These are phyloP conservation scores for Empidonax alnorum DNA, from an alignment of 2,113 vertebrate species.

Conservation along the genomic window DNA sequence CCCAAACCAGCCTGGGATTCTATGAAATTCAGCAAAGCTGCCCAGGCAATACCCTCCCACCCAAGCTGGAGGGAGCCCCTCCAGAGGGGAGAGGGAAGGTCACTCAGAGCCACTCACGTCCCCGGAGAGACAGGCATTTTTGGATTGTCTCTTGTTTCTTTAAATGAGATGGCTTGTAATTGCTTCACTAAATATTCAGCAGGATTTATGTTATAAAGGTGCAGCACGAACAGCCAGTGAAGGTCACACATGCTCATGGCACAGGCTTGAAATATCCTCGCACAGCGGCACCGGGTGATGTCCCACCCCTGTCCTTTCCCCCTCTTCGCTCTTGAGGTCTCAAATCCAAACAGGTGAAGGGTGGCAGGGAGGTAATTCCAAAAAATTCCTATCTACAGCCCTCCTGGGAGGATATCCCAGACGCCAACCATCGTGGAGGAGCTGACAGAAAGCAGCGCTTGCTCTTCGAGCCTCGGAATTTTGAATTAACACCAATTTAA, in stretches of 20 bases:
- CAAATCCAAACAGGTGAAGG: accelerated
- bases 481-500: not conserved
- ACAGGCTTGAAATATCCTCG: not conserved
- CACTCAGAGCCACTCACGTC: not conserved
- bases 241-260: slow-evolving; percentile 19
- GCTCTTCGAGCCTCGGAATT: not conserved
- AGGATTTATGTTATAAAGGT: slow-evolving; percentile 57
- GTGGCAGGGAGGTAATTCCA: not conserved
- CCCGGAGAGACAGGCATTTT: not conserved
- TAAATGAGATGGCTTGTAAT: slow-evolving; percentile 53
- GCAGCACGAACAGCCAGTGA: slow-evolving; percentile 29
- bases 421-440: not conserved
- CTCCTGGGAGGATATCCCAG: not conserved
- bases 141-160: slow-evolving; percentile 43
- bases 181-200: slow-evolving; percentile 61
- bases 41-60: not conserved
- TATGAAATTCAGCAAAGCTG: not conserved
- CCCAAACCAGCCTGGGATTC: not conserved
- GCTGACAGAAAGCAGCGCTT: not conserved
- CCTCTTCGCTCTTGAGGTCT: not conserved
- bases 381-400: not conserved
- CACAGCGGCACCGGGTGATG: not conserved
- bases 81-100: slow-evolving; percentile 18
- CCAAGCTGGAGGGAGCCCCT: not conserved
- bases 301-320: not conserved